A percentile compares a stretch with the other conserved stretches of the same genome.
phyloP scores from a whole-genome alignment of 2,888 invertebrate species.

The Mimumesa dahlbomi region DNA sequence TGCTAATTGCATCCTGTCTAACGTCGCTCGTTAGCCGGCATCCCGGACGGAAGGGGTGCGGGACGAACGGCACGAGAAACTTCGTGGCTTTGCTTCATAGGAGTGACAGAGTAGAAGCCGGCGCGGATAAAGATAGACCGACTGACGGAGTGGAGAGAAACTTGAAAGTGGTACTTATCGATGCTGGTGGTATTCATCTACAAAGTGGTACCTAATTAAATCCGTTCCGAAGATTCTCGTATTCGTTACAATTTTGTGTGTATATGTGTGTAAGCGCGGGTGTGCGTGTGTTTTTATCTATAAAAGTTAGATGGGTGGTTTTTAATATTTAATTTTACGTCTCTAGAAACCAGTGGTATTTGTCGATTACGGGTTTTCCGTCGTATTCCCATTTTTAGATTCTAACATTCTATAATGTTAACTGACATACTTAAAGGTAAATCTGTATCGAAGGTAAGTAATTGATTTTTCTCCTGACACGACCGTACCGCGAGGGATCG shows the following conservation, averaged over 20 bases:
- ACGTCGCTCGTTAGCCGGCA: slow-evolving; percentile 65
- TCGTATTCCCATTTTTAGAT: too few species aligned
- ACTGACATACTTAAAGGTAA: too few species aligned
- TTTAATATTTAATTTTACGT: too few species aligned
- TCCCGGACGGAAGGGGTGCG: slow-evolving; percentile 41
- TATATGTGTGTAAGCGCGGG: too few species aligned
- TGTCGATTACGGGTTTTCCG: too few species aligned
- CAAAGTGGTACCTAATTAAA: slow-evolving; percentile 49
- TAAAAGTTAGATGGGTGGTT: too few species aligned
- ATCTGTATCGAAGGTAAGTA: too few species aligned
- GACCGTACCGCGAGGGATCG: not conserved
- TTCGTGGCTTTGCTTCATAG: slow-evolving; percentile 47
- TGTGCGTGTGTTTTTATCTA: too few species aligned
- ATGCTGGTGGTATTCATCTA: slow-evolving; percentile 48
- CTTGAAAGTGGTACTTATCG: slow-evolving; percentile 63
- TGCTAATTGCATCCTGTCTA: slow-evolving; percentile 72
- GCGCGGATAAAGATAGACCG: slow-evolving; percentile 20
- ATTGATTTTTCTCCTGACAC: slow-evolving; percentile 20
- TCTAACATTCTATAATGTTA: too few species aligned
- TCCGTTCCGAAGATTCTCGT: not conserved
- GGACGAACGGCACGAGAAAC: slow-evolving; percentile 42
- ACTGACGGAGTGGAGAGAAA: slow-evolving; percentile 42
- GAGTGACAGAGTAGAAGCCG: slow-evolving; percentile 31
- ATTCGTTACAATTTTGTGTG: too few species aligned
- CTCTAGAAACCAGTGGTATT: too few species aligned